Percentiles rank a stretch among this genome's conserved stretches.
These are phyloP conservation scores for Loris lydekkerianus DNA, from an alignment of 2,797 vertebrate species.

Conservation along the genomic window DNA sequence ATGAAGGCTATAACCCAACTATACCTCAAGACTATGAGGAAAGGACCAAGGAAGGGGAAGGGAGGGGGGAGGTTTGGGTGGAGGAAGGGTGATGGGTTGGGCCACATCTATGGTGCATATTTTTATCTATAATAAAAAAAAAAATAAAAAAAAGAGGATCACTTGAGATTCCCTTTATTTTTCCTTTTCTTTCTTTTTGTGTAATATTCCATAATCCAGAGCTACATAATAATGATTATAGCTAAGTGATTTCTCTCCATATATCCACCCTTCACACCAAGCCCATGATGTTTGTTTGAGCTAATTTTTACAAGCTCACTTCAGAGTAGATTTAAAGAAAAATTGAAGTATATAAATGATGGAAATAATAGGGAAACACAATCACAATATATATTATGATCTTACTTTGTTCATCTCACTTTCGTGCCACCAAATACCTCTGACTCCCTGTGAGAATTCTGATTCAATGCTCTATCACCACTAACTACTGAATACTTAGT, in stretches of 20 bases:
- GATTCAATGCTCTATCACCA: background rate
- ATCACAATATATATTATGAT: background rate
- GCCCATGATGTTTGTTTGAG: background rate
- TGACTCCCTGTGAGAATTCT: conserved; percentile 46
- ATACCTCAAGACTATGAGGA: no score
- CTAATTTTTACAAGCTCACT: background rate
- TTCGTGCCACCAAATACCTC: conserved; percentile 51
- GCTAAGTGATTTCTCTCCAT: background rate
- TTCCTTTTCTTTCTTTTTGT: background rate
- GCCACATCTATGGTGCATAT: no score
- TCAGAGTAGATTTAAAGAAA: background rate
- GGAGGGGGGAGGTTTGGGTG: no score
- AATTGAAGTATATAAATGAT: background rate
- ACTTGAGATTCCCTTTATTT: background rate
- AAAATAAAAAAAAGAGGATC: background rate
- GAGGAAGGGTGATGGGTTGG: no score
- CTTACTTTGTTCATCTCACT: conserved; percentile 16
- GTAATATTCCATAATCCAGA: background rate
- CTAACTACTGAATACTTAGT: conserved; percentile 4
- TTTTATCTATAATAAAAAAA: no score
- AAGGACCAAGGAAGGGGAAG: no score
- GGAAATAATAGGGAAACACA: conserved; percentile 4
- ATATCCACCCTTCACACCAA: background rate
- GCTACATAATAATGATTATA: background rate
- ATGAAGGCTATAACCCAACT: no score